Evolutionary conservation across 2,888 invertebrate species (phyloP).

Genomic region (Diarsia mendica): DNA sequence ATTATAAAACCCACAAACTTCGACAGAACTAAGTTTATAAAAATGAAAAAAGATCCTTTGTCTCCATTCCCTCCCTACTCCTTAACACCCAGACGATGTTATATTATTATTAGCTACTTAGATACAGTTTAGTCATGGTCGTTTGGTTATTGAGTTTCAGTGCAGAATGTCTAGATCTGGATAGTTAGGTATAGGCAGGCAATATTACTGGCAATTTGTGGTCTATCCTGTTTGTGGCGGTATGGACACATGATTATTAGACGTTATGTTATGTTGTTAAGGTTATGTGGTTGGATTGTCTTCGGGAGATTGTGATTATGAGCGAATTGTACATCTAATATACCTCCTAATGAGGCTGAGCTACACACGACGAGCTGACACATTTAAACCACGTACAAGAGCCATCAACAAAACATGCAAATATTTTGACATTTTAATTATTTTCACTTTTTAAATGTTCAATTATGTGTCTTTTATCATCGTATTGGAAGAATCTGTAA

Average conservation of each 20-base stretch:
- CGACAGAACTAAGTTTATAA: too few species aligned
- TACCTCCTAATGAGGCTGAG: not conserved
- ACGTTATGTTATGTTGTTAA: slow-evolving; percentile 3
- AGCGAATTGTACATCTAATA: not conserved
- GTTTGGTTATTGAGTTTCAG: slow-evolving; percentile 65
- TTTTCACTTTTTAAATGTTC: too few species aligned
- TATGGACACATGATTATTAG: slow-evolving; percentile 45
- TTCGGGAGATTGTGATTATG: not conserved
- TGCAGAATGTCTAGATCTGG: slow-evolving; percentile 49
- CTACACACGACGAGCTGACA: not conserved
- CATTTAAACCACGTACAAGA: not conserved
- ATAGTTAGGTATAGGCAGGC: slow-evolving; percentile 32
- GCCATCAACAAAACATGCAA: too few species aligned
- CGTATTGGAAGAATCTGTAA: too few species aligned
- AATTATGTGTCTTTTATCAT: too few species aligned
- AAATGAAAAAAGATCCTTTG: not conserved
- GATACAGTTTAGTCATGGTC: slow-evolving; percentile 64
- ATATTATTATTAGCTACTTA: slow-evolving; percentile 65
- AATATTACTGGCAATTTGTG: slow-evolving; percentile 57
- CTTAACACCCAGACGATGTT: slow-evolving; percentile 27
- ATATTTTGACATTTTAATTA: too few species aligned
- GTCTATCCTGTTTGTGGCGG: slow-evolving; percentile 34
- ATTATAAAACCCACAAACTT: too few species aligned
- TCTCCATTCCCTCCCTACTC: slow-evolving; percentile 30
- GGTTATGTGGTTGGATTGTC: not conserved